Evolutionary conservation across 2,797 vertebrate species (phyloP).

Genomic region (Neopelma chrysocephalum): DNA sequence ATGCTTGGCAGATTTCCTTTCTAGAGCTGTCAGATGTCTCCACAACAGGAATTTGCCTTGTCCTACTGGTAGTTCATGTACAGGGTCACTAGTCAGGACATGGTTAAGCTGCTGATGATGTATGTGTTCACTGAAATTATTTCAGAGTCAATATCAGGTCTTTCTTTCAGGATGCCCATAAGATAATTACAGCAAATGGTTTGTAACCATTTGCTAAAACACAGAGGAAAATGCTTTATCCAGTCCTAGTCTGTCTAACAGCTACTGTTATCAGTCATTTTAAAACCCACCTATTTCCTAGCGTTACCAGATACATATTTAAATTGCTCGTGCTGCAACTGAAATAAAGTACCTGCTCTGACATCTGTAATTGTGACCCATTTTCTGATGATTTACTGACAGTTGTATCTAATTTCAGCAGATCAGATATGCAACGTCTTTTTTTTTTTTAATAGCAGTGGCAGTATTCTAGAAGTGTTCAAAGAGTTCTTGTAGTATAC

Average conservation of each 20-base stretch:
- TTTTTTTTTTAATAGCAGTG: neutral
- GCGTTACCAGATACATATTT: neutral
- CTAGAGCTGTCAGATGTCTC: neutral
- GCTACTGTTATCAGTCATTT: neutral
- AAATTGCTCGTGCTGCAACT: neutral
- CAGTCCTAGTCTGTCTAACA: neutral
- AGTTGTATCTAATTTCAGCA: neutral
- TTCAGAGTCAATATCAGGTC: neutral
- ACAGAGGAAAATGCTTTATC: neutral
- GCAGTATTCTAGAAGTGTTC: neutral
- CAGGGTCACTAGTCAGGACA: neutral
- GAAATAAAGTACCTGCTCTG: neutral
- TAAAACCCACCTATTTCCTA: neutral
- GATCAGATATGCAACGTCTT: neutral
- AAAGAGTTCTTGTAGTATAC: neutral
- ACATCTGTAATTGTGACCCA: neutral
- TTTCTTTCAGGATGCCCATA: neutral
- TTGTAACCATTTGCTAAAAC: neutral
- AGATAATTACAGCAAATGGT: neutral
- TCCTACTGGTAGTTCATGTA: neutral
- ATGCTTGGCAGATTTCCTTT: neutral
- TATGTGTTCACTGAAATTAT: neutral
- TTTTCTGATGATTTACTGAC: neutral
- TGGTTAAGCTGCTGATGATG: neutral
- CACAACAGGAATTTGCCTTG: neutral